Percentiles rank a stretch among this genome's conserved stretches.
These are phyloP conservation scores for Stenotaenia linearis DNA, from an alignment of 2,888 invertebrate species.

Conservation along the genomic window DNA sequence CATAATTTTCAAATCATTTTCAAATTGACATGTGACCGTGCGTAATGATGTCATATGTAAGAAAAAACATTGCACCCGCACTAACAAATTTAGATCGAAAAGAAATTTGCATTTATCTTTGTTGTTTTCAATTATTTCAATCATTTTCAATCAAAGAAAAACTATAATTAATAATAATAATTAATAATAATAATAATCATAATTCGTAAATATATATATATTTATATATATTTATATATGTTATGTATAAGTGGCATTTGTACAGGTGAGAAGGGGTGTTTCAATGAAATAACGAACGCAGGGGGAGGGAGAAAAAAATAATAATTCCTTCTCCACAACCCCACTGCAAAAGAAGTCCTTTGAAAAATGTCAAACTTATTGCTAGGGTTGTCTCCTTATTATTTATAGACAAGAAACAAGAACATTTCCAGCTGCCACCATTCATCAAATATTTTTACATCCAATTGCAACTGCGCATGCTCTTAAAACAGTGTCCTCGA, in stretches of 20 bases:
- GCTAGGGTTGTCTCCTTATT: conserved; percentile 8
- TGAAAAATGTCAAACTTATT: conserved; percentile 14
- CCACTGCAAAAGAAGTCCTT: conserved; percentile 3
- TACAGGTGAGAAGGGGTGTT: conserved; percentile 9
- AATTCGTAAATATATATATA: conserved; percentile 6
- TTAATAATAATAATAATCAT: neutral
- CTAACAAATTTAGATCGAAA: conserved; percentile 5
- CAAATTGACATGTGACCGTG: neutral
- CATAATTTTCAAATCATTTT: neutral
- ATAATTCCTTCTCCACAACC: neutral
- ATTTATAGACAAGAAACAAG: conserved; percentile 19
- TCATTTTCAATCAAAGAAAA: neutral
- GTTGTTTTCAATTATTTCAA: too few relatives aligned
- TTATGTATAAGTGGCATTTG: conserved; percentile 9
- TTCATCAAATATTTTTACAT: neutral
- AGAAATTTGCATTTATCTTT: neutral
- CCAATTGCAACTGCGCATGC: neutral
- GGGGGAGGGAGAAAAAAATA: neutral
- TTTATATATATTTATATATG: conserved; percentile 2
- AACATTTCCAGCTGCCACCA: conserved; percentile 6
- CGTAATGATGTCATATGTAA: neutral
- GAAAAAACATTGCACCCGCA: neutral
- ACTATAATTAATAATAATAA: neutral
- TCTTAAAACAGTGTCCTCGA: neutral
- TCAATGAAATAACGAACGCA: conserved; percentile 9